Evolutionary conservation across 2,888 invertebrate species (phyloP).

Genomic region (Ceratothoa steindachneri): DNA sequence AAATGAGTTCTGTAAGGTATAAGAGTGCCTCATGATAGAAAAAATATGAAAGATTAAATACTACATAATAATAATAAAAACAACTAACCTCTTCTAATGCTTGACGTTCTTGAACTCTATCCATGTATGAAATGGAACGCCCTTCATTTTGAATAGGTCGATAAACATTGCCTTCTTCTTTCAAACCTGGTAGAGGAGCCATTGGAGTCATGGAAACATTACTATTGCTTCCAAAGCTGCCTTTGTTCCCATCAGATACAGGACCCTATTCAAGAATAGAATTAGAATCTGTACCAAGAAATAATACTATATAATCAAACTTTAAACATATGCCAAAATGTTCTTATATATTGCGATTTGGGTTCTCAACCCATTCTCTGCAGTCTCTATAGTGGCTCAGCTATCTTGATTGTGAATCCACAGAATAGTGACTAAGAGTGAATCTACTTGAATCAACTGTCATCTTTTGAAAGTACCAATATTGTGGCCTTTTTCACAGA

Average conservation of each 20-base stretch:
- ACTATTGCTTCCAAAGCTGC: background rate
- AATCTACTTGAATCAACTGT: no score
- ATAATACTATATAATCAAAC: background rate
- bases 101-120: slow-evolving; percentile 34
- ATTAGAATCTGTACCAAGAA: background rate
- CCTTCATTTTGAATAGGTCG: slow-evolving; percentile 30
- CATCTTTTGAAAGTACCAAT: no score
- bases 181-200: slow-evolving; percentile 44
- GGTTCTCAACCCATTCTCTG: no score
- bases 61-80: no score
- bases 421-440: no score
- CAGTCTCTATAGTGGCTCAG: no score
- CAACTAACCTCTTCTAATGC: slow-evolving; percentile 30
- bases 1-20: no score
- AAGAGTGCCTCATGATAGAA: no score
- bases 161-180: slow-evolving; percentile 46
- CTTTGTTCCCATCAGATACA: background rate
- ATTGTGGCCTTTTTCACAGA: no score
- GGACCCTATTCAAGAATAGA: background rate
- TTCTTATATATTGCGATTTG: no score
- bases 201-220: slow-evolving; percentile 20
- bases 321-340: background rate
- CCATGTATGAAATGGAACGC: slow-evolving; percentile 40
- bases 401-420: no score
- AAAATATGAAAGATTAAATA: no score